Evolutionary conservation across 2,797 vertebrate genomes (phyloP).

Genomic region (Danio albolineatus): DNA sequence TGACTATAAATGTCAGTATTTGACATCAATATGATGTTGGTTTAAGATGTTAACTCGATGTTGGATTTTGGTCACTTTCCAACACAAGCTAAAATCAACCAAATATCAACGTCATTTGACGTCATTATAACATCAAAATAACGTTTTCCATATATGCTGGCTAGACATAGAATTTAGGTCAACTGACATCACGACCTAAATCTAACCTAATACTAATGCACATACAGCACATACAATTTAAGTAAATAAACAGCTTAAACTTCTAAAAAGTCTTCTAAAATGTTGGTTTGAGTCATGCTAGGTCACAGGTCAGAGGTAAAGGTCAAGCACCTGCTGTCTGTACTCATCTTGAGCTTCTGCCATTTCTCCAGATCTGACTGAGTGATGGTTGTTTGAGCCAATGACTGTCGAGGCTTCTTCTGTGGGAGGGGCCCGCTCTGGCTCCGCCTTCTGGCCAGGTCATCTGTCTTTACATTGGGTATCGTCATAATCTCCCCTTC

Average conservation of each 20-base stretch:
- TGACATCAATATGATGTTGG: too few species aligned
- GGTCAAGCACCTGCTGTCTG: constrained; percentile 85
- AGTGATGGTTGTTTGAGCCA: constrained; percentile 83
- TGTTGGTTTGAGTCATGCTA: constrained; percentile 1
- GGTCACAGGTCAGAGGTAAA: constrained; percentile 33
- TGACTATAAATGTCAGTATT: too few species aligned
- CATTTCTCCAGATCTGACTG: constrained; percentile 91
- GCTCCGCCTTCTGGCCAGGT: constrained; percentile 82
- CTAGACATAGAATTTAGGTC: too few species aligned
- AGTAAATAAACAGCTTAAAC: not conserved
- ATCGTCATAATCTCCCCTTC: constrained; percentile 60
- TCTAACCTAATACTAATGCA: too few species aligned
- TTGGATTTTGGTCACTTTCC: too few species aligned
- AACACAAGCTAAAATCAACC: too few species aligned
- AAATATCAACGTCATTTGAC: too few species aligned
- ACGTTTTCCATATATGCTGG: too few species aligned
- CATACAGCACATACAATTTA: not conserved
- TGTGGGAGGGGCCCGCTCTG: constrained; percentile 72
- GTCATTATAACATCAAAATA: too few species aligned
- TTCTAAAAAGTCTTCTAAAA: constrained; percentile 1
- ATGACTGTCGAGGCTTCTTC: constrained; percentile 72
- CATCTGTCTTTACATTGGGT: constrained; percentile 83
- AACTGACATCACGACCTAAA: too few species aligned
- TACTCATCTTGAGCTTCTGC: constrained; percentile 89
- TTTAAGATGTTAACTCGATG: too few species aligned